phyloP scores from a whole-genome alignment of 2,797 vertebrate species.

The Nyctalus aviator region DNA sequence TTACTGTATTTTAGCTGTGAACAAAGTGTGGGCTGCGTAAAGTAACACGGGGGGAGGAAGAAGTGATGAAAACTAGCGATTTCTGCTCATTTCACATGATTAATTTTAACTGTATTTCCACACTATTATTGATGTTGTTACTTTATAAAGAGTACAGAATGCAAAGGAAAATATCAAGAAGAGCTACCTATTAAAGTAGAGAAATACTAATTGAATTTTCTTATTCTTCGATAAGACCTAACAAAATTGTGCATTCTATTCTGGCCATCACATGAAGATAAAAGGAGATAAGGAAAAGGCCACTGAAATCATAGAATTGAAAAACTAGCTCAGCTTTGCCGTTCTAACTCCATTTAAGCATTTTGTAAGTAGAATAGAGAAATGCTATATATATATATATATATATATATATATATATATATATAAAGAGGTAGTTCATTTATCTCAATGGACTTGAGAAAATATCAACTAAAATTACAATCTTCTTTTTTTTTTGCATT shows the following conservation, averaged over 20 bases:
- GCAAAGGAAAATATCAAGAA: constrained; percentile 52
- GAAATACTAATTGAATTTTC: constrained; percentile 31
- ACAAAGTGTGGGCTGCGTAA: not conserved
- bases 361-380: constrained; percentile 11
- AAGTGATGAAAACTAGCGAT: not conserved
- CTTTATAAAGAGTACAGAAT: not conserved
- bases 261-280: constrained; percentile 27
- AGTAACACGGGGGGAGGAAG: not conserved
- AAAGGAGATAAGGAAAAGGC: constrained; percentile 38
- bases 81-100: not conserved
- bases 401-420: too few species aligned
- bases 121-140: not conserved
- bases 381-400: not conserved
- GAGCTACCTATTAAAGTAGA: not conserved
- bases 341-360: not conserved
- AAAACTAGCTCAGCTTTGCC: constrained; percentile 17
- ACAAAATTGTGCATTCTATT: constrained; percentile 1
- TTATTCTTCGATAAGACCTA: constrained; percentile 42
- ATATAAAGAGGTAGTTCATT: not conserved
- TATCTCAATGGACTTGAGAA: not conserved
- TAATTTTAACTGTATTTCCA: constrained; percentile 32
- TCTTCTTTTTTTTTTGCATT: not conserved
- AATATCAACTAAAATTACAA: not conserved
- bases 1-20: not conserved
- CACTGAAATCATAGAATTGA: not conserved